These are phyloP conservation scores for Lycocorax pyrrhopterus DNA, from an alignment of 2,113 vertebrate genomes.

Conservation along the genomic window DNA sequence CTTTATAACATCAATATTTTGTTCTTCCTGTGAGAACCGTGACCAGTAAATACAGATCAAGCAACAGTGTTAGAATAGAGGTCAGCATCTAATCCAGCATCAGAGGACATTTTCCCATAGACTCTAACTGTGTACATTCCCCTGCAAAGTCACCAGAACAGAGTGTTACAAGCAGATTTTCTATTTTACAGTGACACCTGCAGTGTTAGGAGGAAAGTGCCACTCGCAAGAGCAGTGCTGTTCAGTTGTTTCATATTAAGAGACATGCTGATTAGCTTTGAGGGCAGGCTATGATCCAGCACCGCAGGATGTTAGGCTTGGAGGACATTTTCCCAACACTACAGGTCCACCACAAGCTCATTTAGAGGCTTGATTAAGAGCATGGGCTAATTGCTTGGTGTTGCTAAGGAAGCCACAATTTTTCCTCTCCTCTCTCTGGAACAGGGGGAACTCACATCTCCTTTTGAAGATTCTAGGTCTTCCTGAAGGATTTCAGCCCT, in stretches of 20 bases:
- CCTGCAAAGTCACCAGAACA: background rate
- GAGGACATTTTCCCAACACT: background rate
- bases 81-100: background rate
- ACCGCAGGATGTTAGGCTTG: background rate
- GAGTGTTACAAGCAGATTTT: background rate
- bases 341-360: background rate
- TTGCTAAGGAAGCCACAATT: background rate
- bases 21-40: fast-evolving
- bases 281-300: background rate
- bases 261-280: background rate
- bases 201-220: slow-evolving; percentile 23
- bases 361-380: background rate
- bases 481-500: background rate
- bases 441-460: background rate
- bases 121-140: background rate
- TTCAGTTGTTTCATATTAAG: background rate
- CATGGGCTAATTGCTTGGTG: background rate
- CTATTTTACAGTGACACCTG: slow-evolving; percentile 61
- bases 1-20: background rate
- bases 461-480: background rate
- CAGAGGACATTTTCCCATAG: background rate
- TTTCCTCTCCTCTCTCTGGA: background rate
- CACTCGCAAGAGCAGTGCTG: background rate
- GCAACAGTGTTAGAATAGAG: background rate
- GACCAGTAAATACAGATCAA: background rate